These are phyloP conservation scores for Erebia palarica DNA, from an alignment of 2,888 invertebrate species.

Conservation along the genomic window DNA sequence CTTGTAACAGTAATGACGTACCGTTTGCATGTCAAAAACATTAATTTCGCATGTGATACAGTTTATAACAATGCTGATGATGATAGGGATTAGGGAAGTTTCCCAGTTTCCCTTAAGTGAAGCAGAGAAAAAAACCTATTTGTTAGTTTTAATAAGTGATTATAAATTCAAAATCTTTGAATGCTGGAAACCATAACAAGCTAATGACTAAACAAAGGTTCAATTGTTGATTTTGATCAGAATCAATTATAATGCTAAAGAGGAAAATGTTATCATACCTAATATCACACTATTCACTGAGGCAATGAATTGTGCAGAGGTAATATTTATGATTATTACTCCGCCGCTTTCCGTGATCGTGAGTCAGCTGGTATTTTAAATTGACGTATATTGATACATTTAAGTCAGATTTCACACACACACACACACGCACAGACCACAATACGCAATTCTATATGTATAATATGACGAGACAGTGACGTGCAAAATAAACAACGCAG, in stretches of 20 bases:
- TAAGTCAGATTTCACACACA: background rate
- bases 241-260: background rate
- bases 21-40: background rate
- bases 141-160: background rate
- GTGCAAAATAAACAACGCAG: slow-evolving; percentile 8
- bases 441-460: too few relatives aligned
- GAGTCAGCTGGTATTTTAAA: slow-evolving; percentile 11
- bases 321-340: background rate
- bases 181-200: background rate
- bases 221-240: slow-evolving; percentile 2
- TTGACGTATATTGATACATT: slow-evolving; percentile 1
- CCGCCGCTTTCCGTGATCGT: background rate
- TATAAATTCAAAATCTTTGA: background rate
- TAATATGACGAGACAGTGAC: slow-evolving; percentile 1
- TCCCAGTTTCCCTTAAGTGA: too few relatives aligned
- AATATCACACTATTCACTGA: background rate
- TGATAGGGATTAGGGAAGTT: too few relatives aligned
- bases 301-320: background rate
- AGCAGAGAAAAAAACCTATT: too few relatives aligned
- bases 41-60: background rate
- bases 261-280: background rate
- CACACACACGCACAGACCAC: background rate
- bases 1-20: background rate
- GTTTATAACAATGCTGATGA: background rate
- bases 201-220: background rate